phyloP scores from a whole-genome alignment of 2,113 vertebrate species.

The Pseudonaja textilis region DNA sequence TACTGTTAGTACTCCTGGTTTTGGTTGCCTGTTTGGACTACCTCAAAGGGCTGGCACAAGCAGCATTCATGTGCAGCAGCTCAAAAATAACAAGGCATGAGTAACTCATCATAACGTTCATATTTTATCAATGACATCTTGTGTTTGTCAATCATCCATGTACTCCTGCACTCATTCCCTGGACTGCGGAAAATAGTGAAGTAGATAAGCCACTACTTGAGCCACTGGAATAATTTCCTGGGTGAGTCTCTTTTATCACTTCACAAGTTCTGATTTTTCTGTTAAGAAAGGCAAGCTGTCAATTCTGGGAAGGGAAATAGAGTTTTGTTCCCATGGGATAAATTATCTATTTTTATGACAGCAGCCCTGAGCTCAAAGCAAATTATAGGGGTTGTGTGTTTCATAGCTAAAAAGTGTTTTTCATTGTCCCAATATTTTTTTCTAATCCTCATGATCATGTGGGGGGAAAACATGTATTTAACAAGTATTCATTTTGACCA shows the following conservation, averaged over 20 bases:
- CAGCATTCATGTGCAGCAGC: background rate
- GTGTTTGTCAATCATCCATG: background rate
- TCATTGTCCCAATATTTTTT: background rate
- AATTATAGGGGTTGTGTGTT: background rate
- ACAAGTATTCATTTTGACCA: background rate
- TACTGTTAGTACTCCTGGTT: background rate
- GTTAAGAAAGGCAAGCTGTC: background rate
- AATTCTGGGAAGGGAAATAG: background rate
- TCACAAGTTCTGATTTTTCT: background rate
- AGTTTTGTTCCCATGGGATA: background rate
- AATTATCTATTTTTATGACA: too few relatives aligned
- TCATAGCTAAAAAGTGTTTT: background rate
- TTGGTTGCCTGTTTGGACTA: background rate
- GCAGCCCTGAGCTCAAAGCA: background rate
- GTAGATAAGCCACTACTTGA: background rate
- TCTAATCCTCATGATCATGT: background rate
- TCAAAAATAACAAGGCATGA: background rate
- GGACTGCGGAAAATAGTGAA: background rate
- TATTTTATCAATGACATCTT: background rate
- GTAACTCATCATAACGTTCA: background rate
- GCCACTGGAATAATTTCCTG: background rate
- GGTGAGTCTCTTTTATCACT: background rate
- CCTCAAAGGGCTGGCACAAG: background rate
- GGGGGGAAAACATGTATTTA: background rate
- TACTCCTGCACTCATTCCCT: background rate